A percentile compares a stretch with the other conserved stretches of the same genome.
Conservation (phyloP, 2,888 invertebrate species). For the Lasioglossum figueresi region DNA sequence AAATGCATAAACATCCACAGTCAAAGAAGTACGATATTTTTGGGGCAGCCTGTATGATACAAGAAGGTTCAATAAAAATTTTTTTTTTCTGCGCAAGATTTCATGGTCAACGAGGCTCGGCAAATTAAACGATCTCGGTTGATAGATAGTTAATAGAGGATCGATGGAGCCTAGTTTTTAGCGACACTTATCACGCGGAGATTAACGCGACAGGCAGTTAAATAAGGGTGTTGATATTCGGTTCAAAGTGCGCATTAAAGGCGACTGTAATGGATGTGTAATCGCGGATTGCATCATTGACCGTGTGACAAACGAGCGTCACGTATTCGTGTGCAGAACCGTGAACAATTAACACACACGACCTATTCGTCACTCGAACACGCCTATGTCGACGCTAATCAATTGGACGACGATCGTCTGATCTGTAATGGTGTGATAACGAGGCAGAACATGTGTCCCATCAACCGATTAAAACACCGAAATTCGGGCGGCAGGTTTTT, state of each 20-base stretch:
- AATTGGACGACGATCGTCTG: conserved; percentile 55
- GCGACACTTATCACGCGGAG: not conserved
- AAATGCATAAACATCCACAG: too few relatives aligned
- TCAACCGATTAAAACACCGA: not conserved
- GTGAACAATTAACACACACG: conserved; percentile 61
- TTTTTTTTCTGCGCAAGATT: too few relatives aligned
- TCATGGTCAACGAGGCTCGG: not conserved
- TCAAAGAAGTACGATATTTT: too few relatives aligned
- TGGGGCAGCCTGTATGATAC: too few relatives aligned
- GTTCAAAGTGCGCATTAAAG: conserved; percentile 16
- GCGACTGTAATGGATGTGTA: conserved; percentile 38
- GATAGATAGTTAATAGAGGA: not conserved
- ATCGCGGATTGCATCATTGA: conserved; percentile 62
- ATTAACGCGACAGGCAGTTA: not conserved
- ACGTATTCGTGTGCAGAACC: conserved; percentile 46
- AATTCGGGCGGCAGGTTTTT: not conserved
- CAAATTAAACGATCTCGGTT: not conserved
- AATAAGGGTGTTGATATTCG: conserved; percentile 14
- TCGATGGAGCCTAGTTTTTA: not conserved
- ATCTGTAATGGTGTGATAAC: conserved; percentile 10
- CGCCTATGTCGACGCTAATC: conserved; percentile 55
- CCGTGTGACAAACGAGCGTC: conserved; percentile 59
- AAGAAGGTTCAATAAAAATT: too few relatives aligned
- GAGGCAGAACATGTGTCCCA: not conserved
- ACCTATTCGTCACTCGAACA: conserved; percentile 62